Conservation (phyloP, 35 echinoderm and acorn worm species). For the Holothuria glaberrima region DNA sequence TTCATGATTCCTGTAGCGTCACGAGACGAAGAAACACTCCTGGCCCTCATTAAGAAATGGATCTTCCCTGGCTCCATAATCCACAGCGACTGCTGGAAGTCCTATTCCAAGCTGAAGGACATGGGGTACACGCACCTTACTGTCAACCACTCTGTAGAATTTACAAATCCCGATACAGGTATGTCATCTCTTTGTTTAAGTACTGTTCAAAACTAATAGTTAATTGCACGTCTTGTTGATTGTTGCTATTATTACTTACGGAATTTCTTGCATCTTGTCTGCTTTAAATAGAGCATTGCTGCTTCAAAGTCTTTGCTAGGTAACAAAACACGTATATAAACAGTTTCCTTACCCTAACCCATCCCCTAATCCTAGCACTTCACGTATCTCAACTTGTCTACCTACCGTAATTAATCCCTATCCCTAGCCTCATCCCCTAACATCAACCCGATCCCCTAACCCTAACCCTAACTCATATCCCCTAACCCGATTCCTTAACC, state of each 20-base stretch:
- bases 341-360: too few species aligned
- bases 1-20: slow-evolving; percentile 33
- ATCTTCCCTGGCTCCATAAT: slow-evolving; percentile 29
- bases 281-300: background rate
- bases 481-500: too few species aligned
- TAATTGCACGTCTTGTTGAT: too few species aligned
- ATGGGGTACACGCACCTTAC: slow-evolving; percentile 24
- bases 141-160: background rate
- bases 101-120: background rate
- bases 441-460: background rate
- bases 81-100: slow-evolving; percentile 42
- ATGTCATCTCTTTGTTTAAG: background rate
- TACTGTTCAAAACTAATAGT: too few species aligned
- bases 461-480: too few species aligned
- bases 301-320: too few species aligned
- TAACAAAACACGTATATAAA: too few species aligned
- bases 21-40: slow-evolving; percentile 14
- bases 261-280: background rate
- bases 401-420: too few species aligned
- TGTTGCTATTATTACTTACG: background rate
- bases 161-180: background rate
- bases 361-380: too few species aligned
- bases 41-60: slow-evolving; percentile 22
- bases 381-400: too few species aligned
- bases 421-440: background rate